Evolutionary conservation across 2,113 vertebrate genomes (phyloP), one percentile per base, ranked within the genome.

Genomic region (Urocitellus parryii): DNA sequence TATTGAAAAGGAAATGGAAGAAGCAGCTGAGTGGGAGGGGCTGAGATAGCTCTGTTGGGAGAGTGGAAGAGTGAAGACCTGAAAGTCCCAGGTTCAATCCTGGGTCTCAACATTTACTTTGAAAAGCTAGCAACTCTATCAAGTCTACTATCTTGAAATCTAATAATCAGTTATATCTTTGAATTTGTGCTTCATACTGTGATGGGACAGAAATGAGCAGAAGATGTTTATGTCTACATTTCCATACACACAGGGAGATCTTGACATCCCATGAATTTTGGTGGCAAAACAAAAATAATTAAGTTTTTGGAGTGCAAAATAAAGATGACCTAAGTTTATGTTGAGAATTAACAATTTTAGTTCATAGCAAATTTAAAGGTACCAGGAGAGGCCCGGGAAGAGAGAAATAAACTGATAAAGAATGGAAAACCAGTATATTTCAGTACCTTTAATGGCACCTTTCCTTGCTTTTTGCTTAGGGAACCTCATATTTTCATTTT

Each of bases 21-120:
- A 27, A 37, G 4, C 4, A 4, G 2, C 1, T 8, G 8, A 2
- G 0, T 24, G 4, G 7, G 56, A 58, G 7, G 56, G 4, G 98
- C 98, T 97, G 98, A 98, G 98, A 98, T 98, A 98, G 98, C 98
- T 98, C 98, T 98, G 98, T 98, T 98, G 98, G 98, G 98, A 98
- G 98, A 98, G 98, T 97, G 97, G 97, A 98, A 98, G 98, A 98
- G 97, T 98, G 97, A 98, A 98, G 98, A 98, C 98, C 98, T 97
- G 97, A 98, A 97, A 97, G 98, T 98, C 97, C 97, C 97, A 98
- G 98, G 98, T 98, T 98, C 98, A 86, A 98, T 98, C 98, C 98
- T 96, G 97, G 98, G 98, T 98, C 98, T 99, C 97, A 97, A 98
- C 98, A 98, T 9, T 14, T 5, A 58, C 6, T 20, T 58, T 58